Evolutionary conservation across 2,113 vertebrate species (phyloP).

Genomic region (Aspiorhynchus laticeps): DNA sequence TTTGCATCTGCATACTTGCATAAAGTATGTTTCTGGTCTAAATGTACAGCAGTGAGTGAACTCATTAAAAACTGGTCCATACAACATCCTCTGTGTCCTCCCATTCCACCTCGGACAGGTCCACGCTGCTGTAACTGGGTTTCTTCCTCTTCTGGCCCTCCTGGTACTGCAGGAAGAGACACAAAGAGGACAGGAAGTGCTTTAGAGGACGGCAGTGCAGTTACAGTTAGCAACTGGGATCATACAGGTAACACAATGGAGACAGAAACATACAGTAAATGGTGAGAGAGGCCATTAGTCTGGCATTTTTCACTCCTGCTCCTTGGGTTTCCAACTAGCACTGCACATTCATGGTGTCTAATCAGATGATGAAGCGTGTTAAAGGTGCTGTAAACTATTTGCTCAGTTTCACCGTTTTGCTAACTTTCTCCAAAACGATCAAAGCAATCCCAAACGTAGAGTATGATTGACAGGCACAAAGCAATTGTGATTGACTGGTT

Average conservation of each 20-base stretch:
- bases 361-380: not conserved
- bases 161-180: conserved; percentile 85
- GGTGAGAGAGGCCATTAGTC: conserved; percentile 7
- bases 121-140: conserved; percentile 95
- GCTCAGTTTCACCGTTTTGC: not conserved
- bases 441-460: not conserved
- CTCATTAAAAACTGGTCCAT: conserved; percentile 59
- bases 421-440: not conserved
- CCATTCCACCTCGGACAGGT: conserved; percentile 98
- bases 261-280: conserved; percentile 47
- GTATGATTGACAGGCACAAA: conserved; percentile 8
- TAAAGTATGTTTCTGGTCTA: not conserved
- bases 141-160: conserved; percentile 93
- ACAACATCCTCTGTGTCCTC: conserved; percentile 95
- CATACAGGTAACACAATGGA: conserved; percentile 43
- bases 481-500: conserved; percentile 1
- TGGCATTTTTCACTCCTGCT: conserved; percentile 5
- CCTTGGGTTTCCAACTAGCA: not conserved
- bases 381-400: conserved; percentile 15
- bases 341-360: not conserved
- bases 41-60: not conserved
- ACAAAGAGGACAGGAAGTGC: conserved; percentile 58
- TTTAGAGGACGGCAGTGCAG: conserved; percentile 52
- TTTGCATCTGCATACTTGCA: not conserved
- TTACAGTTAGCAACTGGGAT: conserved; percentile 62